Conservation (phyloP, 2,888 invertebrate species). For the Hymenopus coronatus region DNA sequence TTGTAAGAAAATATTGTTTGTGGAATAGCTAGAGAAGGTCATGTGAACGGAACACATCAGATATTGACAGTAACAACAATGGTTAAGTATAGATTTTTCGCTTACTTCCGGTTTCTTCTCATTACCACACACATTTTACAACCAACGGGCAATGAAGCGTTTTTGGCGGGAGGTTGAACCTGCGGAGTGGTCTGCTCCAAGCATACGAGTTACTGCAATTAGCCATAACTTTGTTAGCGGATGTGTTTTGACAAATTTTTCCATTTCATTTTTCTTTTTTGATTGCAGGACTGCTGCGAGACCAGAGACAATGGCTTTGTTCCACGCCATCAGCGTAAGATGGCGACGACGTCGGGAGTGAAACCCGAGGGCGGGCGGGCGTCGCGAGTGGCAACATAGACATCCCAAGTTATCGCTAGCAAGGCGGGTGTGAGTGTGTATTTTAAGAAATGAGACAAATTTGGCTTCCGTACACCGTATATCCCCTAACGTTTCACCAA, state of each 20-base stretch:
- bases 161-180: too few relatives aligned
- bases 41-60: too few relatives aligned
- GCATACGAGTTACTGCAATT: background rate
- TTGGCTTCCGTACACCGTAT: slow-evolving; percentile 54
- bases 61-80: too few relatives aligned
- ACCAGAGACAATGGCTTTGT: background rate
- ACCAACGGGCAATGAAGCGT: too few relatives aligned
- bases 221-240: background rate
- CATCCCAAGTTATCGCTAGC: background rate
- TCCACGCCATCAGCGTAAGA: background rate
- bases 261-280: background rate
- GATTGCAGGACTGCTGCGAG: background rate
- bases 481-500: background rate
- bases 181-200: too few relatives aligned
- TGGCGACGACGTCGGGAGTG: background rate
- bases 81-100: too few relatives aligned
- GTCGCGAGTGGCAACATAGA: background rate
- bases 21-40: too few relatives aligned
- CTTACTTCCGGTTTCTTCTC: too few relatives aligned
- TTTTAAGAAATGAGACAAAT: slow-evolving; percentile 79
- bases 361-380: background rate
- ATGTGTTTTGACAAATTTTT: background rate
- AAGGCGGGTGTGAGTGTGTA: slow-evolving; percentile 44
- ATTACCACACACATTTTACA: too few relatives aligned
- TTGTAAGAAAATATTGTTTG: too few relatives aligned